Percentiles rank a stretch among this genome's conserved stretches.
phyloP scores from a whole-genome alignment of 2,797 vertebrate genomes.

The Neoniphon sammara region DNA sequence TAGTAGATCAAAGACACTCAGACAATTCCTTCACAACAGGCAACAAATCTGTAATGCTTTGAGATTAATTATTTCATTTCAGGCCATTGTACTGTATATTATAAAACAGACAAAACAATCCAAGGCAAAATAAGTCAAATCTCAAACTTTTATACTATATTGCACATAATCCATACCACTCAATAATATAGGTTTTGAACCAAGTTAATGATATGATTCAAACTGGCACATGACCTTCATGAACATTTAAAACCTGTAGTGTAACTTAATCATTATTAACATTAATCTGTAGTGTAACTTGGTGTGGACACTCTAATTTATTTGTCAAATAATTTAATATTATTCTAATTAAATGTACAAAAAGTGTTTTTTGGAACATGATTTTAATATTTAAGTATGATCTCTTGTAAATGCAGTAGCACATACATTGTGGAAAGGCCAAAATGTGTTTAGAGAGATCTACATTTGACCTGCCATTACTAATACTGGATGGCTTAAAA shows the following conservation, averaged over 20 bases:
- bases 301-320: slow-evolving; percentile 41
- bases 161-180: slow-evolving; percentile 78
- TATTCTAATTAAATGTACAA: slow-evolving; percentile 45
- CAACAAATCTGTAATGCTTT: slow-evolving; percentile 31
- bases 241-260: slow-evolving; percentile 30
- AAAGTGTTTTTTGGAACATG: slow-evolving; percentile 48
- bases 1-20: neutral
- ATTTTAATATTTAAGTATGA: slow-evolving; percentile 40
- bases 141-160: slow-evolving; percentile 63
- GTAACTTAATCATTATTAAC: neutral
- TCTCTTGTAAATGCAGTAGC: slow-evolving; percentile 68
- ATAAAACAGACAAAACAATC: slow-evolving; percentile 51
- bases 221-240: slow-evolving; percentile 46
- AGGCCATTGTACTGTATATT: slow-evolving; percentile 24
- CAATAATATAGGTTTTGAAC: slow-evolving; percentile 39
- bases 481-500: slow-evolving; percentile 43
- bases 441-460: slow-evolving; percentile 32
- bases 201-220: slow-evolving; percentile 49
- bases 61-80: slow-evolving; percentile 32
- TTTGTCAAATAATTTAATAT: slow-evolving; percentile 13
- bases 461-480: slow-evolving; percentile 19
- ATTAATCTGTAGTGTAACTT: slow-evolving; percentile 44
- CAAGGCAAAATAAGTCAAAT: slow-evolving; percentile 55
- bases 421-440: slow-evolving; percentile 54
- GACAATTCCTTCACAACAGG: slow-evolving; percentile 29